Conservation (phyloP, 1,140 invertebrate genomes). For the silkworm (Bombyx mori) region ASM3026992v2 NC_085124.1:11791001-11791500, state of each 20-base stretch:
- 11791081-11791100: constrained; percentile 13
- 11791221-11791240: constrained; percentile 53
- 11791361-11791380: constrained; percentile 97
- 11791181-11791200: constrained; percentile 29
- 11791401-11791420: constrained; percentile 94
- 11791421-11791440: constrained; percentile 97
- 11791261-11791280: constrained; percentile 49
- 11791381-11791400: constrained; percentile 94
- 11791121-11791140: constrained; percentile 50
- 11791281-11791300: constrained; percentile 41
- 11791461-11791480: constrained; percentile 98
- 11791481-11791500: constrained; percentile 95
- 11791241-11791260: constrained; percentile 45
- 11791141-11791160: constrained; percentile 64
- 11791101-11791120: constrained; percentile 41
- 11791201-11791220: constrained; percentile 35
- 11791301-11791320: constrained; percentile 75
- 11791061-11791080: constrained; percentile 4
- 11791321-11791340: constrained; percentile 86
- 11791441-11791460: constrained; percentile 97
- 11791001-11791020: no score
- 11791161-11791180: constrained; percentile 49
- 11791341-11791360: constrained; percentile 91
- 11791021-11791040: no score
- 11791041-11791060: no score